Evolutionary conservation across 2,888 invertebrate genomes (phyloP).

Genomic region (Drosophila gaucha): DNA sequence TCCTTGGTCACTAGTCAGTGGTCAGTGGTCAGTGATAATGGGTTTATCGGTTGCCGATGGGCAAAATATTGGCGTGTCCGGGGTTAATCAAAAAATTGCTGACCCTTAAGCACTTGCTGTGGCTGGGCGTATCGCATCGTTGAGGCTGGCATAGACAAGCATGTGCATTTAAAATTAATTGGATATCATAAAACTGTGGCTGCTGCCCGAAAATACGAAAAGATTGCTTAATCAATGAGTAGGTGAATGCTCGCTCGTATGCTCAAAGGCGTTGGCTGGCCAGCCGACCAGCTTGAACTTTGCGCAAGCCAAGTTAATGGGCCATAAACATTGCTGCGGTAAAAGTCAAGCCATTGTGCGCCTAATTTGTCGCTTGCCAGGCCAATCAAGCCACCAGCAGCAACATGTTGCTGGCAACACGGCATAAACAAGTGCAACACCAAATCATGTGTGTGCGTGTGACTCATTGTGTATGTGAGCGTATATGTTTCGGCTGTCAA

Average conservation of each 20-base stretch:
- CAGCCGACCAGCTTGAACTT: slow-evolving; percentile 53
- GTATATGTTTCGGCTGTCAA: slow-evolving; percentile 65
- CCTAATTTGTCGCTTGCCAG: slow-evolving; percentile 76
- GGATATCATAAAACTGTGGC: slow-evolving; percentile 64
- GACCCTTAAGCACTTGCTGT: slow-evolving; percentile 63
- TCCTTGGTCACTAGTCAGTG: slow-evolving; percentile 17
- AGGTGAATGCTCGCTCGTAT: slow-evolving; percentile 30
- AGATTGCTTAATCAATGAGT: slow-evolving; percentile 72
- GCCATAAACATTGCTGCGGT: slow-evolving; percentile 65
- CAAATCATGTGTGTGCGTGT: slow-evolving; percentile 6
- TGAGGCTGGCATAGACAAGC: slow-evolving; percentile 50
- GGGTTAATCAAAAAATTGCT: slow-evolving; percentile 82
- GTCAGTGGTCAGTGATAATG: slow-evolving; percentile 60
- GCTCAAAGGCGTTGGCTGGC: slow-evolving; percentile 62
- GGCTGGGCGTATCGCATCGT: slow-evolving; percentile 40
- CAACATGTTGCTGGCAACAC: slow-evolving; percentile 65
- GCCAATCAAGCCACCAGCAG: slow-evolving; percentile 64
- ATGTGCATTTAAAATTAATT: slow-evolving; percentile 72
- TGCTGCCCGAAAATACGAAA: slow-evolving; percentile 33
- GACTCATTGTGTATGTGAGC: slow-evolving; percentile 30
- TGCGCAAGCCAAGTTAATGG: slow-evolving; percentile 61
- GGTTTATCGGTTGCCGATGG: slow-evolving; percentile 58
- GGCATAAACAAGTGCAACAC: slow-evolving; percentile 60
- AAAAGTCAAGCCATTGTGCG: slow-evolving; percentile 71
- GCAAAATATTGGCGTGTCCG: slow-evolving; percentile 65